Evolutionary conservation across 92 coral and sea anemone genomes (phyloP), one percentile per base, ranked within the genome.

Genomic region (Palythoa heliodiscus): DNA sequence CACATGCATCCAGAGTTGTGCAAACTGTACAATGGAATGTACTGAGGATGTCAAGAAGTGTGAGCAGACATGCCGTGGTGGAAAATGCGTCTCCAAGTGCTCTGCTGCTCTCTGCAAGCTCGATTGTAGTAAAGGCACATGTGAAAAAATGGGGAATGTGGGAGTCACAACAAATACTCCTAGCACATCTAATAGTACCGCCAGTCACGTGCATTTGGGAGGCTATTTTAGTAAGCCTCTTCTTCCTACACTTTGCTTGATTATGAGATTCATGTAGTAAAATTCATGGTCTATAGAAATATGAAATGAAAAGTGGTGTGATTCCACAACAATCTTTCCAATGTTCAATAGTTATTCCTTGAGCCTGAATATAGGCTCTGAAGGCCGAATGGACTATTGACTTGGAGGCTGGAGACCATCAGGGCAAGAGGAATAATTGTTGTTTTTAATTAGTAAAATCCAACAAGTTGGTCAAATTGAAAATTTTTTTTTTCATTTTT

Each of bases 11-110:
- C 84, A 80, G 63, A 48, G 13, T 2, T 80, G 84, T 52, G 57
- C 84, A 2, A 80, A 80, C 74, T 80, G 84, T 29, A 80, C 75
- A 13, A 80, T 80, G 84, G 84, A 80, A 48, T 80, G 84, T 8
- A 47, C 84, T 6, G 70, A 22, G 47, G 84, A 80, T 8, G 84
- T 80, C 12, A 80, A 64, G 60, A 8, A 23, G 20, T 80, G 84
- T 52, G 4, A 43, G 0, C 84, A 80, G 11, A 1, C 0, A 9
- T 80, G 84, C 13, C 17, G 0, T n/a, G 58, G 74, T 11, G 84
- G 84, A 2, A 20, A 52, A 7, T 80, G 84, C n/a, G 7, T 4
- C 6, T 48, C 2, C 5, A 80, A 67, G 24, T 80, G 84, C 16
- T 37, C 39, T 12, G 84, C 84, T 7, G 11, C 7, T 11, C 3